Evolutionary conservation across 2,888 invertebrate genomes (phyloP).

Genomic region (Stenoptilia bipunctidactyla): DNA sequence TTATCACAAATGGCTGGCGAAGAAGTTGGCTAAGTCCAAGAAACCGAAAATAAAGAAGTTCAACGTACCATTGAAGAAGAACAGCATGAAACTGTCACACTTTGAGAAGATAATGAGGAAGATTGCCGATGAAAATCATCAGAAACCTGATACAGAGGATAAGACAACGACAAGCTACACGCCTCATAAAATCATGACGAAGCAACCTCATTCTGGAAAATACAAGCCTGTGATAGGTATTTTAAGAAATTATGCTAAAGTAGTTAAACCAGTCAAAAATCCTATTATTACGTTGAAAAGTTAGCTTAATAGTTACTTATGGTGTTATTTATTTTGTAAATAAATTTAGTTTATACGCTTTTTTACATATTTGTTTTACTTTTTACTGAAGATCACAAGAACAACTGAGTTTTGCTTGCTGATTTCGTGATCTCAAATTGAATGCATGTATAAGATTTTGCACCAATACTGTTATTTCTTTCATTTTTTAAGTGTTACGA

Average conservation of each 20-base stretch:
- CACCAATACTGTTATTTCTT: too few species aligned
- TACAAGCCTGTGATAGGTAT: constrained; percentile 40
- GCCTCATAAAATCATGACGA: constrained; percentile 21
- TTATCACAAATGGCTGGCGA: constrained; percentile 8
- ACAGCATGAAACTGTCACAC: constrained; percentile 49
- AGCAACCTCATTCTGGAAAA: constrained; percentile 30
- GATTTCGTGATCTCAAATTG: too few species aligned
- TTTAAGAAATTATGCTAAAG: constrained; percentile 37
- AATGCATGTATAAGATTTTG: too few species aligned
- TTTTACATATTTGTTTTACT: not conserved
- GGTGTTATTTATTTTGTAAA: not conserved
- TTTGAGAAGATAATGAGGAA: constrained; percentile 44
- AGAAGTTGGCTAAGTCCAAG: constrained; percentile 21
- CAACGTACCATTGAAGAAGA: constrained; percentile 49
- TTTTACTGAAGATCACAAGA: too few species aligned
- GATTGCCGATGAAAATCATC: constrained; percentile 30
- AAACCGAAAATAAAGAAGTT: constrained; percentile 41
- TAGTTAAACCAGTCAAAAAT: constrained; percentile 38
- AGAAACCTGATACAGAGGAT: constrained; percentile 20
- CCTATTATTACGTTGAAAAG: constrained; percentile 32
- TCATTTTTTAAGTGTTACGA: too few species aligned
- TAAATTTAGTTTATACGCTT: not conserved
- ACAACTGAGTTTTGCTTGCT: too few species aligned
- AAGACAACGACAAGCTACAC: constrained; percentile 24
- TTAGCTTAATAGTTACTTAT: too few species aligned